Evolutionary conservation across 2,888 invertebrate species (phyloP), one percentile per base, ranked within the genome.

Genomic region (Microctonus aethiopoides): DNA sequence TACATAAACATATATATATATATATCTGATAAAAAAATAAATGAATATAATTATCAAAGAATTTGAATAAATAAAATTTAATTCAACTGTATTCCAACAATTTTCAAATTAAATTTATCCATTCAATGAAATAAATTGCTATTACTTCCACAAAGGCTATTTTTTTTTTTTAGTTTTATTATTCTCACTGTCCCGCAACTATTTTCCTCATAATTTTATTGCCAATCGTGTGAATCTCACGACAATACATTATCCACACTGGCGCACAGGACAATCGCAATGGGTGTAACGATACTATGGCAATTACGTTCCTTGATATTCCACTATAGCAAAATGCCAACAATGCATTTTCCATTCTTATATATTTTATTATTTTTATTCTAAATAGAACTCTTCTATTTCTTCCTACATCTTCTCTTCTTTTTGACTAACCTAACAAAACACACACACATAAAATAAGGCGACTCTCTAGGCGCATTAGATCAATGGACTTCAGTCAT

Each of bases 401-500:
- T 29, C 7, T 29, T 29, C 5, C 46, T 46, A 6, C 51, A 16
- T 2, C 51, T 22, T 20, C 46, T 20, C 10, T 51, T 51, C 13
- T n/a, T n/a, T 46, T 20, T 46, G 46, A 46, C 46, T 46, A n/a
- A n/a, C 16, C 9, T 20, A 16, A 46, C 46, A 46, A 46, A 13
- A n/a, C 39, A 39, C 39, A 39, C 20, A 46, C 46, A 46, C 46
- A n/a, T 46, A 39, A 22, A 9, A 26, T 61, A 41, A 61, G 24
- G 26, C n/a, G n/a, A 61, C 24, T 61, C 61, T 46, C 26, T 29
- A 41, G 22, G 62, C 46, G 56, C 60, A 71, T 75, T 72, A 76
- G 79, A 83, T 81, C 83, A 78, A 80, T 78, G 78, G 79, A 78
- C 78, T 75, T 79, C 78, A 78, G 78, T 80, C 79, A 79, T 82